phyloP scores from a whole-genome alignment of 2,888 invertebrate species.

The Hyalella azteca region DNA sequence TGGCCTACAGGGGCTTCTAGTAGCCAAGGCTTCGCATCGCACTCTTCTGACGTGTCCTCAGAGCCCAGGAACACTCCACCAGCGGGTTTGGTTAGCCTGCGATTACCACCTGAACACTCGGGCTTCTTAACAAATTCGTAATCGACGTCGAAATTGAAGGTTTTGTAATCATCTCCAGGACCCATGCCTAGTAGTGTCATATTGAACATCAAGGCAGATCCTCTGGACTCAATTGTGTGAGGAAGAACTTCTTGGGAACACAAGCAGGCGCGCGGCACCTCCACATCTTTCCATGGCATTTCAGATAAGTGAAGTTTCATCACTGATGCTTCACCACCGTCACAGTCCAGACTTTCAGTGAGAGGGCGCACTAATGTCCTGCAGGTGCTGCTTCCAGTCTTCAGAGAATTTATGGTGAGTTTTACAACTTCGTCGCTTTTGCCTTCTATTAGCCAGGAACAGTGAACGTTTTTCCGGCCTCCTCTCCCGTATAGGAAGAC shows the following conservation, averaged over 20 bases:
- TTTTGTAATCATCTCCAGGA: conserved; percentile 80
- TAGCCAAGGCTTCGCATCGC: conserved; percentile 53
- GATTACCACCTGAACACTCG: conserved; percentile 72
- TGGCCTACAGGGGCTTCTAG: conserved; percentile 51
- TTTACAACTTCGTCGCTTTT: conserved; percentile 66
- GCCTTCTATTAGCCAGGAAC: conserved; percentile 78
- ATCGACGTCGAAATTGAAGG: conserved; percentile 77
- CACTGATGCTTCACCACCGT: conserved; percentile 40
- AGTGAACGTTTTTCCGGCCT: conserved; percentile 77
- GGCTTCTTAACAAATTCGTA: conserved; percentile 70
- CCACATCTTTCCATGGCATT: conserved; percentile 51
- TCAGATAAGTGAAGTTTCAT: conserved; percentile 51
- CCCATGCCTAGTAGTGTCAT: conserved; percentile 77
- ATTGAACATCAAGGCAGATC: conserved; percentile 76
- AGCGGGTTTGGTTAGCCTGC: conserved; percentile 63
- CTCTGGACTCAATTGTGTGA: conserved; percentile 68
- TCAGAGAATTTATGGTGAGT: conserved; percentile 47
- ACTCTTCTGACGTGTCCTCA: conserved; percentile 33
- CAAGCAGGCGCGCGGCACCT: conserved; percentile 49
- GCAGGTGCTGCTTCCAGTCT: conserved; percentile 43
- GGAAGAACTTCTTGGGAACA: conserved; percentile 50
- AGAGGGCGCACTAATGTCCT: conserved; percentile 45
- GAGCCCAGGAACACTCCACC: conserved; percentile 49
- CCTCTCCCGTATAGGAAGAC: conserved; percentile 84
- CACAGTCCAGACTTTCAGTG: conserved; percentile 50